phyloP scores from a whole-genome alignment of 1,140 invertebrate genomes.

The Aphelenchoides fujianensis region DNA sequence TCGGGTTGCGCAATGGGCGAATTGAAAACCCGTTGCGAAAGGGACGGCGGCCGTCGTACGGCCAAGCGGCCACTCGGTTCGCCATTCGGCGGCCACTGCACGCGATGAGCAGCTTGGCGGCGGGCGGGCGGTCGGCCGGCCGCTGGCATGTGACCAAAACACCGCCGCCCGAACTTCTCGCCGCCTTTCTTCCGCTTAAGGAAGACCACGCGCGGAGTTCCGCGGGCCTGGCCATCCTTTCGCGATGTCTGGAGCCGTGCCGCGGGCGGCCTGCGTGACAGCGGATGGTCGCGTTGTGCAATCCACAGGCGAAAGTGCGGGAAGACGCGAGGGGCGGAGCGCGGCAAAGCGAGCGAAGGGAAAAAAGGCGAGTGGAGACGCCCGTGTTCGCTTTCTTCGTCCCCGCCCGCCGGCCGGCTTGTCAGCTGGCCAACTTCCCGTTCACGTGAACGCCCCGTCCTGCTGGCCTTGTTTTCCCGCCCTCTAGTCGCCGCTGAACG shows the following conservation, averaged over 20 bases:
- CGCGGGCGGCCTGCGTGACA: background rate
- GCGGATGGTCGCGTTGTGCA: background rate
- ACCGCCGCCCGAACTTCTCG: background rate
- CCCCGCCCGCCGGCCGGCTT: background rate
- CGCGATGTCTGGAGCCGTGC: too few relatives aligned
- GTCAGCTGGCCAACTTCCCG: slow-evolving; percentile 11
- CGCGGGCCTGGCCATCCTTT: background rate
- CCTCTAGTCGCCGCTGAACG: slow-evolving; percentile 6
- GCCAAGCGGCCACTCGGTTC: background rate
- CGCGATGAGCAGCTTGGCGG: too few relatives aligned
- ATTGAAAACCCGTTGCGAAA: background rate
- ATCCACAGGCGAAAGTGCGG: background rate
- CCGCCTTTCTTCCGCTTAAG: background rate
- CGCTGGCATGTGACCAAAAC: too few relatives aligned
- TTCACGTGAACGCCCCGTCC: slow-evolving; percentile 10
- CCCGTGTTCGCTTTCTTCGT: slow-evolving; percentile 1
- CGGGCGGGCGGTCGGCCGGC: too few relatives aligned
- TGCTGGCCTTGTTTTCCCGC: background rate
- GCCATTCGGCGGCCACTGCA: background rate
- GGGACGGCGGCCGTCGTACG: background rate
- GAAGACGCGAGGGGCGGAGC: background rate
- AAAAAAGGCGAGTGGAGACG: too few relatives aligned
- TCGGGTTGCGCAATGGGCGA: background rate
- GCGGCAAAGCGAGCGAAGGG: too few relatives aligned
- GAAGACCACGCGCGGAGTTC: background rate